phyloP scores from a whole-genome alignment of 2,113 vertebrate genomes.

The Sinocyclocheilus anshuiensis region DNA sequence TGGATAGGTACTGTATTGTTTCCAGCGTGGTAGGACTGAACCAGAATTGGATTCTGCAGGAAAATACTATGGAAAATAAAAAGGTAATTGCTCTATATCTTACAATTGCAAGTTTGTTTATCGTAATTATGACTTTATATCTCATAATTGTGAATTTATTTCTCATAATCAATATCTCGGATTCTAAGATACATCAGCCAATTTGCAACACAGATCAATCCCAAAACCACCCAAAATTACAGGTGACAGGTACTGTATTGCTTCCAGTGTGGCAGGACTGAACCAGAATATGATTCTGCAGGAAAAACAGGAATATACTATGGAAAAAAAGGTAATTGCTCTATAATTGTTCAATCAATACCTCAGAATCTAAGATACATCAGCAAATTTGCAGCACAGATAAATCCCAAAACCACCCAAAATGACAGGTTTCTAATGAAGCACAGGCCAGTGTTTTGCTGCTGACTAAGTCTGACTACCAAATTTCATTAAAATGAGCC shows the following conservation, averaged over 20 bases:
- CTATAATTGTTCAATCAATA: not conserved
- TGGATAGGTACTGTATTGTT: too few relatives aligned
- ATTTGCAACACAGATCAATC: not conserved
- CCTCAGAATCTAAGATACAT: not conserved
- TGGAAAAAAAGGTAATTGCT: not conserved
- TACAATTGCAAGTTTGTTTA: too few relatives aligned
- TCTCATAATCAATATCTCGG: not conserved
- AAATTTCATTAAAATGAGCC: conserved; percentile 32
- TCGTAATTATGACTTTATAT: too few relatives aligned
- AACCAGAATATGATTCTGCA: not conserved
- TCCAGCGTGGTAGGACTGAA: too few relatives aligned
- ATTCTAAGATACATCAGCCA: not conserved
- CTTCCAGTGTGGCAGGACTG: conserved; percentile 18
- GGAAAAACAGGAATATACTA: not conserved
- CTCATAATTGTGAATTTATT: too few relatives aligned
- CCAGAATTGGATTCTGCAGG: too few relatives aligned
- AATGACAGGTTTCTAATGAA: not conserved
- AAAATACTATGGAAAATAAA: too few relatives aligned
- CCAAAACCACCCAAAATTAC: not conserved
- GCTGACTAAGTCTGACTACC: conserved; percentile 14
- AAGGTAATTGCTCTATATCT: not conserved
- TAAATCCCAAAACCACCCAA: not conserved
- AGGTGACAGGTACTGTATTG: not conserved
- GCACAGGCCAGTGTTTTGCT: not conserved
- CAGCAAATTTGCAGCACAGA: not conserved